Base-by-base conservation (phyloP, 2,113 vertebrate genomes). In the Xyliphius kryptos region DNA sequence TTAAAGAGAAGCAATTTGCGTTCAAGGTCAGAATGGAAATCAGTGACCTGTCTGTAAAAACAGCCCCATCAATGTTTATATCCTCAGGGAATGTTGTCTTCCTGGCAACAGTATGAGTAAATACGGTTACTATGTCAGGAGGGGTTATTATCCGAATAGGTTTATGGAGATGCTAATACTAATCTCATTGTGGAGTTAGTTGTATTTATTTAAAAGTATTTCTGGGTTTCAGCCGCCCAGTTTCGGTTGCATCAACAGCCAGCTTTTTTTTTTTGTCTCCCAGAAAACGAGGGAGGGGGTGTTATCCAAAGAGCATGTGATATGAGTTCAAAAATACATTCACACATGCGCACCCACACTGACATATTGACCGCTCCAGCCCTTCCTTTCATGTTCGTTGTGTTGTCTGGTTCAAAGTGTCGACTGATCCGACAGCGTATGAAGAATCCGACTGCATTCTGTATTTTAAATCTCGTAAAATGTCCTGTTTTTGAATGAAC, bases 341-440 rank as follows among this genome's bases (percentile, higher is more conserved):
- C 21, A 10, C 47, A 61, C 47, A 44, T 21, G 5, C 14, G 20
- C 48, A 52, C 15, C 20, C n/a, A 51, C 47, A 46, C 20, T 11
- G 13, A 48, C 26, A 61, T 16, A 38, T 17, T 46, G 41, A 40
- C 43, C 13, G 12, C 9, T 57, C 51, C 36, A 59, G 55, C 21
- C 40, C 38, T 50, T 51, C 14, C 21, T 66, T 66, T 66, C 21
- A 66, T 66, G 56, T 59, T 21, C 47, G 51, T 16, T 66, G 37
- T 59, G 55, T 43, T 51, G 47, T 52, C 21, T 9, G 5, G 20
- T 58, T 66, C 55, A 66, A 66, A 66, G 64, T 20, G 14, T 32
- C 41, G 47, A 58, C 64, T 58, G n/a, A 3, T 13, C n/a, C 6
- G 37, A 51, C 46, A 43, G 55, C 47, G 37, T 58, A 52, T 44